Conservation (phyloP, 2,888 invertebrate species). For the Tachina grossa region DNA sequence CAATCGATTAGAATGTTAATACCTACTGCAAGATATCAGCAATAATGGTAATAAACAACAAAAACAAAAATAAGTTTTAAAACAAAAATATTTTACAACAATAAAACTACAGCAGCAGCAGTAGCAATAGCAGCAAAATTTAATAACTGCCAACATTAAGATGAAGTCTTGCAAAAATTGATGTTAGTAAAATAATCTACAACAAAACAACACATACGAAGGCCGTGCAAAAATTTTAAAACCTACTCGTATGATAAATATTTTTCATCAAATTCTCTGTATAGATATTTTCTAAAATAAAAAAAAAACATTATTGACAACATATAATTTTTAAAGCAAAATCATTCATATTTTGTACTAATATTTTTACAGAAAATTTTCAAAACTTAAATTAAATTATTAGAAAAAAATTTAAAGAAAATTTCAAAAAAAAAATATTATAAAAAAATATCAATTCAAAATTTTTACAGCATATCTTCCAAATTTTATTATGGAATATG, state of each 20-base stretch:
- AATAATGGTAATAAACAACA: conserved; percentile 50
- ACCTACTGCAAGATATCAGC: conserved; percentile 56
- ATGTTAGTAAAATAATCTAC: conserved; percentile 52
- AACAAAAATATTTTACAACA: conserved; percentile 12
- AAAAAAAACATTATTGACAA: too few relatives aligned
- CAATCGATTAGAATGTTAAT: conserved; percentile 68
- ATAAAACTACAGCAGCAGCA: conserved; percentile 28
- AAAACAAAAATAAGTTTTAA: background rate
- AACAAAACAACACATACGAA: conserved; percentile 25
- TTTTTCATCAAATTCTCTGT: too few relatives aligned
- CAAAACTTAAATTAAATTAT: too few relatives aligned
- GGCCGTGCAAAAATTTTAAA: background rate
- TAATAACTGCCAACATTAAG: conserved; percentile 61
- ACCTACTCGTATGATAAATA: background rate
- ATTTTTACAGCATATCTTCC: too few relatives aligned
- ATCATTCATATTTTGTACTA: too few relatives aligned
- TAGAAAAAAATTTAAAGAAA: too few relatives aligned
- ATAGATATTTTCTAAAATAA: too few relatives aligned
- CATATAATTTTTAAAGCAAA: too few relatives aligned
- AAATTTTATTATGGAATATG: too few relatives aligned
- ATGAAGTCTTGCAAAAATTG: conserved; percentile 47
- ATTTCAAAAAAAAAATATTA: too few relatives aligned
- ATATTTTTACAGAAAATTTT: too few relatives aligned
- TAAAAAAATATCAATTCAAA: too few relatives aligned
- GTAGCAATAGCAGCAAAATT: conserved; percentile 56